Conservation (phyloP, 2,113 vertebrate species). For the Podocnemis expansa region DNA sequence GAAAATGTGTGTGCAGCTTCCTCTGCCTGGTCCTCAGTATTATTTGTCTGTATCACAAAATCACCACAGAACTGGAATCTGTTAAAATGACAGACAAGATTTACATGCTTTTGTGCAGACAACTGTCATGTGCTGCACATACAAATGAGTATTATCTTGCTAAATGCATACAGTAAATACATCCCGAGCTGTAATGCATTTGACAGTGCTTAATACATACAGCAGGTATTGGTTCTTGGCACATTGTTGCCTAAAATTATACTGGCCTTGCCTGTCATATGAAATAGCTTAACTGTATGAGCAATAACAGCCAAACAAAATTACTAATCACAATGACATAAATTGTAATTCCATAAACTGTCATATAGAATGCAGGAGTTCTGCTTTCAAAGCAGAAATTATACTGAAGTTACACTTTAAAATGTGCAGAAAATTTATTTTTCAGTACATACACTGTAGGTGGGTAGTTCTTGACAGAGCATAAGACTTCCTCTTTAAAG, state of each 20-base stretch:
- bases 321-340: background rate
- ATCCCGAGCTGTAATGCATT: background rate
- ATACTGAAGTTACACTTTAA: background rate
- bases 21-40: background rate
- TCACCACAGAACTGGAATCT: background rate
- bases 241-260: background rate
- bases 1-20: background rate
- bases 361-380: conserved; percentile 19
- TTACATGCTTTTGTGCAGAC: background rate
- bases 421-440: background rate
- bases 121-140: background rate
- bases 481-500: background rate
- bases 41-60: background rate
- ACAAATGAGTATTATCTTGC: background rate
- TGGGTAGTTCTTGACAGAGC: background rate
- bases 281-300: background rate
- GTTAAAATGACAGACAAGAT: background rate
- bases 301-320: background rate
- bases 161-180: background rate
- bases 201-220: background rate
- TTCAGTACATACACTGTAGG: background rate
- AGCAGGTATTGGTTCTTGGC: background rate
- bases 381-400: conserved; percentile 30
- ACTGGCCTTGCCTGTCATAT: background rate
- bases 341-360: conserved; percentile 10